These are phyloP conservation scores for Catonia carolina DNA, from an alignment of 2,888 invertebrate species.

Conservation along the genomic window DNA sequence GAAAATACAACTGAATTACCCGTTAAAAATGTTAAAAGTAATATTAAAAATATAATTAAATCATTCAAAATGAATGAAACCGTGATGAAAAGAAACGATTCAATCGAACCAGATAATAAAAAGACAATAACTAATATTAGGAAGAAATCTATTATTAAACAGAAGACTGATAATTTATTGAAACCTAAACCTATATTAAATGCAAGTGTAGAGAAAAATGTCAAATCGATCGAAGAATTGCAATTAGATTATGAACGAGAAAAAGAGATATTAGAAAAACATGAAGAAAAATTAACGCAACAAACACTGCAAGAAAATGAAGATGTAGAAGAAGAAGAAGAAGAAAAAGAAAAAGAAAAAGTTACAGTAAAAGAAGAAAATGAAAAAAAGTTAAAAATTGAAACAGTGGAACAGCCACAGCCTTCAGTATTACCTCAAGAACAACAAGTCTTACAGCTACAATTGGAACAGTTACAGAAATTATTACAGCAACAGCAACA, in stretches of 20 bases:
- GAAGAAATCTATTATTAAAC: not conserved
- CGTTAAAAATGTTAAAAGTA: not conserved
- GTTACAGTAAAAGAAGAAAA: not conserved
- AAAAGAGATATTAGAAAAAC: not conserved
- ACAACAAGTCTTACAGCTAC: not conserved
- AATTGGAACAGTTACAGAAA: not conserved
- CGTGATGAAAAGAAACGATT: not conserved
- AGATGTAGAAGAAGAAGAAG: not conserved
- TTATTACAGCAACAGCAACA: slow-evolving; percentile 1
- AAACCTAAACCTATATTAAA: not conserved
- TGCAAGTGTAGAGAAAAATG: not conserved
- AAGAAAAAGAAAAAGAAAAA: slow-evolving; percentile 3
- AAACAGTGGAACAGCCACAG: not conserved
- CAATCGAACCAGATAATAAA: not conserved
- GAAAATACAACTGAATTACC: not conserved
- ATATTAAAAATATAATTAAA: not conserved
- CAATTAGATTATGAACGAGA: too few species aligned
- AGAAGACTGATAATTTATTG: not conserved
- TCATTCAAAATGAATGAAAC: not conserved
- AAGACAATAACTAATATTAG: not conserved
- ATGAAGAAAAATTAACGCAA: not conserved
- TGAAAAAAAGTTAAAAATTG: not conserved
- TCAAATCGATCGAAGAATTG: too few species aligned
- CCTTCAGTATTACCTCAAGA: not conserved
- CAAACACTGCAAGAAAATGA: slow-evolving; percentile 21